Conservation (phyloP, 2,113 vertebrate species). For the Aegithalos caudatus region DNA sequence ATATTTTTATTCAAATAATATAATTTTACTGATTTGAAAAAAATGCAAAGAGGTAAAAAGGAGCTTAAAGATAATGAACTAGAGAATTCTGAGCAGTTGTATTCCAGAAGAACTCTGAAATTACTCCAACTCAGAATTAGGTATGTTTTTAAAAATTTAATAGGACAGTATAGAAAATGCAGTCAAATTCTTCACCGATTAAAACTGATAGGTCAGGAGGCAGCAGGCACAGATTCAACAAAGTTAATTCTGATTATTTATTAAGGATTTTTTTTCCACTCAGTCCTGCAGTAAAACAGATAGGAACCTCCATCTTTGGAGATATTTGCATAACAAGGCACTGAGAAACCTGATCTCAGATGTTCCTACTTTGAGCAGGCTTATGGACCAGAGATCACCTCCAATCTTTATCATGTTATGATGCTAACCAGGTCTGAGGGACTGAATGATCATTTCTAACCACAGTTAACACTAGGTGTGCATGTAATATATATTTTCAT, state of each 20-base stretch:
- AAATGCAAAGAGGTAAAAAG: background rate
- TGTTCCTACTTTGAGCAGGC: background rate
- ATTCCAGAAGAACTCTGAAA: background rate
- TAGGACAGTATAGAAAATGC: background rate
- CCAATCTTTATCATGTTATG: background rate
- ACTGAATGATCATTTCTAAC: background rate
- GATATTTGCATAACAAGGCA: background rate
- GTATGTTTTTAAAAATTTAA: background rate
- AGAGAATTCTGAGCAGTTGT: background rate
- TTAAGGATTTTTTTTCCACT: background rate
- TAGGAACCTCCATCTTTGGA: background rate
- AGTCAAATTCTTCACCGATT: background rate
- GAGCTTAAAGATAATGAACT: background rate
- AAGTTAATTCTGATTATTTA: background rate
- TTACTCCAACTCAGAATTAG: background rate
- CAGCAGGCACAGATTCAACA: background rate
- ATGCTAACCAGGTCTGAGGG: background rate
- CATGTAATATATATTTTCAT: background rate
- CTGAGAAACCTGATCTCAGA: background rate
- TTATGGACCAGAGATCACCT: background rate
- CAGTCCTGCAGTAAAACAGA: background rate
- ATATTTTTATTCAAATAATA: background rate
- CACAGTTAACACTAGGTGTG: fast-evolving
- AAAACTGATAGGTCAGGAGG: background rate
- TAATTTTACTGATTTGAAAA: background rate